These are phyloP conservation scores for Oenanthe melanoleuca DNA, from an alignment of 2,113 vertebrate genomes.

Conservation along the genomic window DNA sequence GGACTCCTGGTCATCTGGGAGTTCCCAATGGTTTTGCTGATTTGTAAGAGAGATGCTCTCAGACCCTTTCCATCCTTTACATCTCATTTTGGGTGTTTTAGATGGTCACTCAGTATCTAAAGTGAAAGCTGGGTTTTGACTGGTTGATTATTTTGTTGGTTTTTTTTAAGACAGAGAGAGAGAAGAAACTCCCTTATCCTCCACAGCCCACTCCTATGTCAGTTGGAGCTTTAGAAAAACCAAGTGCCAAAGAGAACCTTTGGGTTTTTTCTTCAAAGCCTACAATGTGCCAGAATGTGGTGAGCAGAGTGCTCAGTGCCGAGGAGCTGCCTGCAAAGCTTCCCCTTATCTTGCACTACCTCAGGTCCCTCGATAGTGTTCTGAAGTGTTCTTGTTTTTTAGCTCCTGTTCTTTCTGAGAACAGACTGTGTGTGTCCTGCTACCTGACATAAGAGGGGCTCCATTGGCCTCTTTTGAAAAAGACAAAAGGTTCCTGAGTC, in stretches of 20 bases:
- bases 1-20: neutral
- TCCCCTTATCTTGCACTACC: neutral
- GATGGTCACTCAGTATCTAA: neutral
- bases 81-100: neutral
- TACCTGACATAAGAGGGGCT: neutral
- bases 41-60: neutral
- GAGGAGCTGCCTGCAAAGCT: neutral
- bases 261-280: neutral
- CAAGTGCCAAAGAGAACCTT: neutral
- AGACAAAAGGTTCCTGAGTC: neutral
- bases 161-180: neutral
- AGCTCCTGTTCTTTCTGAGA: neutral
- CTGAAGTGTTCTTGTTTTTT: neutral
- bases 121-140: neutral
- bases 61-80: neutral
- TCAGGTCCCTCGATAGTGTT: neutral
- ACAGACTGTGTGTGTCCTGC: neutral
- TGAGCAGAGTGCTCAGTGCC: neutral
- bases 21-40: neutral
- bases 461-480: neutral
- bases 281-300: neutral
- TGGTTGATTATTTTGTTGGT: neutral
- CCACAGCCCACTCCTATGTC: neutral
- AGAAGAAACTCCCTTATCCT: neutral
- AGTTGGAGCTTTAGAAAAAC: neutral